These are phyloP conservation scores for Amniataba percoides DNA, from an alignment of 2,797 vertebrate genomes.

Conservation along the genomic window DNA sequence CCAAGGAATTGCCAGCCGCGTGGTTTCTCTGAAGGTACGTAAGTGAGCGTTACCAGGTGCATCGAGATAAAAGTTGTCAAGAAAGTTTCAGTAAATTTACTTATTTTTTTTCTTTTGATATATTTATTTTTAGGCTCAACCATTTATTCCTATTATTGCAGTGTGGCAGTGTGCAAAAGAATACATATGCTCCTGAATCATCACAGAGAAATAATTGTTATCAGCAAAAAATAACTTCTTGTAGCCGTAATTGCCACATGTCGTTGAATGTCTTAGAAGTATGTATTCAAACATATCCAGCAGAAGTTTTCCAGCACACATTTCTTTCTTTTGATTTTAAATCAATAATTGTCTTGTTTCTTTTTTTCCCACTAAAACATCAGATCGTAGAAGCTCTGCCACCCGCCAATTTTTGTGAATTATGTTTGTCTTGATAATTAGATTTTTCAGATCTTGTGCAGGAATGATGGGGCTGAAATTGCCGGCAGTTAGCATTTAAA, in stretches of 20 bases:
- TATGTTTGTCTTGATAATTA: slow-evolving; percentile 24
- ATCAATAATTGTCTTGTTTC: slow-evolving; percentile 17
- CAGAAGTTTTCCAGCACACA: background rate
- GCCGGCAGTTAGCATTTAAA: slow-evolving; percentile 25
- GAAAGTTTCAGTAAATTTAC: slow-evolving; percentile 24
- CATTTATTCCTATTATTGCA: background rate
- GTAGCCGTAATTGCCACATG: background rate
- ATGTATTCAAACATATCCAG: background rate
- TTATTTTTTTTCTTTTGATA: too few relatives aligned
- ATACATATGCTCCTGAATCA: background rate
- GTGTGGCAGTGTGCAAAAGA: background rate
- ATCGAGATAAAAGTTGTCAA: slow-evolving; percentile 21
- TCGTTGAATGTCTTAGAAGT: too few relatives aligned
- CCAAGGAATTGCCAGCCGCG: slow-evolving; percentile 28
- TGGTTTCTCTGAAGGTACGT: slow-evolving; percentile 34
- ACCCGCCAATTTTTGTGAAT: slow-evolving; percentile 28
- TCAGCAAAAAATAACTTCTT: background rate
- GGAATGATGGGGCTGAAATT: slow-evolving; percentile 17
- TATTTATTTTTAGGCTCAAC: slow-evolving; percentile 10
- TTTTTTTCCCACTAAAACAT: slow-evolving; percentile 22
- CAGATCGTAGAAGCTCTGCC: slow-evolving; percentile 17
- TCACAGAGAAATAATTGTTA: background rate
- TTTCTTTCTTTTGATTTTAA: slow-evolving; percentile 6
- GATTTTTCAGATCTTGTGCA: slow-evolving; percentile 7
- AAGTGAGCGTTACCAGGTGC: slow-evolving; percentile 56